Percentiles rank a stretch among this genome's conserved stretches.
Conservation (phyloP, 2,888 invertebrate genomes). For the Erannis defoliaria region DNA sequence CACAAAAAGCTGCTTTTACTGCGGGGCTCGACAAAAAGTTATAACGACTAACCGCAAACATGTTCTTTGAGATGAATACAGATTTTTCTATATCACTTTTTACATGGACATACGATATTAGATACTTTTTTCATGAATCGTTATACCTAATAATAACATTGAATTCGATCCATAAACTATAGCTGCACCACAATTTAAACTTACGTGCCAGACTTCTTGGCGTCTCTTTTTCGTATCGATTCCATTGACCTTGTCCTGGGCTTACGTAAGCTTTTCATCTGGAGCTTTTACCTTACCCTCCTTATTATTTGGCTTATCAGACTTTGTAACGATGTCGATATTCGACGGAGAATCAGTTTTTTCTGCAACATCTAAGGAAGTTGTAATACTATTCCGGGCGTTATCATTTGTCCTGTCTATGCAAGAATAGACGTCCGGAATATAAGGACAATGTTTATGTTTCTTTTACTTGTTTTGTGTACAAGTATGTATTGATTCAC, state of each 20-base stretch:
- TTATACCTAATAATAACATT: background rate
- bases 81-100: background rate
- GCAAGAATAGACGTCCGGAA: slow-evolving; percentile 19
- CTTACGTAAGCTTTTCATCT: slow-evolving; percentile 63
- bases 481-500: background rate
- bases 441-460: background rate
- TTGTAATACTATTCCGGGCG: slow-evolving; percentile 8
- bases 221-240: slow-evolving; percentile 71
- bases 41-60: slow-evolving; percentile 2
- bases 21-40: slow-evolving; percentile 2
- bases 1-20: slow-evolving; percentile 9
- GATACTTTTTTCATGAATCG: background rate
- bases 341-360: slow-evolving; percentile 6
- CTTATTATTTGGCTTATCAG: slow-evolving; percentile 26
- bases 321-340: slow-evolving; percentile 12
- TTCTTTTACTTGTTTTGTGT: background rate
- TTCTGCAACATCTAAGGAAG: slow-evolving; percentile 25
- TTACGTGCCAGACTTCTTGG: slow-evolving; percentile 65
- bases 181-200: slow-evolving; percentile 30
- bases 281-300: slow-evolving; percentile 44
- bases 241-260: slow-evolving; percentile 67
- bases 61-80: slow-evolving; percentile 5
- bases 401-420: slow-evolving; percentile 24
- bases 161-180: background rate
- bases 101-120: background rate